Evolutionary conservation across 2,888 invertebrate genomes (phyloP), one percentile per base, ranked within the genome.

Genomic region (Drosophila rellima): DNA sequence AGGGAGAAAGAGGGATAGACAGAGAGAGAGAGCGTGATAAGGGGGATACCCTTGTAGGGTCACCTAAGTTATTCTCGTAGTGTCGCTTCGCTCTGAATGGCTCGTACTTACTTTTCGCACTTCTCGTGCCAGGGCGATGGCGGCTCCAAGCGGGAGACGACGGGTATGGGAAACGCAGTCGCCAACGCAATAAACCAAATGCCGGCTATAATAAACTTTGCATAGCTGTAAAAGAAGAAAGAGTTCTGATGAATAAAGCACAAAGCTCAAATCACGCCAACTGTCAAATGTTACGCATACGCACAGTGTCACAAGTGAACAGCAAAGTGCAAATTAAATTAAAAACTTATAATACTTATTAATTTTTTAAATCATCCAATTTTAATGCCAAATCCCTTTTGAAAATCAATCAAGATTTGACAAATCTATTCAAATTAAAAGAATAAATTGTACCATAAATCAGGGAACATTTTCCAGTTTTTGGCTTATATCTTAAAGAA

Each of bases 121-220:
- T 92, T 92, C 67, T 93, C 91, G 89, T 96, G 95, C 94, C 94
- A 95, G 0, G 91, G 87, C 11, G 90, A 88, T 0, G 96, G 96
- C 74, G 95, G 94, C 7, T 93, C 92, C 35, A 96, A 92, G 67
- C 93, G 93, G 0, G 97, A 96, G n/a, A 96, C 95, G 1, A 97
- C 93, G 0, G 96, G 95, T 45, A 96, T 96, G 0, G 98, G 98
- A 20, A 96, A 94, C 0, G 97, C 97, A 0, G 97, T 96, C 3
- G 95, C 93, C 20, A 96, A 92, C 0, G 98, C 96, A 77, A 93
- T 92, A 54, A 88, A 71, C 93, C 93, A 93, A 57, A 93, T 91
- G 52, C 86, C 91, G 40, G 89, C 91, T 66, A 93, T 93, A 71
- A 93, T 91, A 68, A 90, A 91, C 75, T 92, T 93, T 8, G 93